Conservation (phyloP, 2,888 invertebrate genomes). For the Caenorhabditis sp. region DNA sequence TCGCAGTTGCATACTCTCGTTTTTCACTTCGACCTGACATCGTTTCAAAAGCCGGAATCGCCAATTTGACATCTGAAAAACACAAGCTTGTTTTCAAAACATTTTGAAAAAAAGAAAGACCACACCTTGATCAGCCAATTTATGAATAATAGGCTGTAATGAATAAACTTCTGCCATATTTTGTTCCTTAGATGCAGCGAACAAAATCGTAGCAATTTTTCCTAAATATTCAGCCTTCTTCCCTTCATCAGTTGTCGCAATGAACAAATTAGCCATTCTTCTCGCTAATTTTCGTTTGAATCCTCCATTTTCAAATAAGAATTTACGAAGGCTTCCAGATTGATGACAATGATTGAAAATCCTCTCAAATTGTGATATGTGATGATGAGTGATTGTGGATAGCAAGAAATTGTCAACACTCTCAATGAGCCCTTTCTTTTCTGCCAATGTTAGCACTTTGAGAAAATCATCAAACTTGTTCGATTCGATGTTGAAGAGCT, state of each 20-base stretch:
- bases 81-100: background rate
- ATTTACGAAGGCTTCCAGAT: slow-evolving; percentile 13
- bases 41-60: slow-evolving; percentile 27
- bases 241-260: background rate
- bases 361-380: slow-evolving; percentile 3
- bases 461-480: slow-evolving; percentile 11
- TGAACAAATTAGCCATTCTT: slow-evolving; percentile 17
- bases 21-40: slow-evolving; percentile 19
- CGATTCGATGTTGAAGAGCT: slow-evolving; percentile 2
- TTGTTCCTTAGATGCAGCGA: slow-evolving; percentile 21
- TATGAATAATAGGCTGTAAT: slow-evolving; percentile 21
- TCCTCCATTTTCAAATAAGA: slow-evolving; percentile 13
- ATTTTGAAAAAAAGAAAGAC: background rate
- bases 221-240: slow-evolving; percentile 18
- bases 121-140: slow-evolving; percentile 23
- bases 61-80: slow-evolving; percentile 28
- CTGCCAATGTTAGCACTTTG: slow-evolving; percentile 22
- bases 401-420: slow-evolving; percentile 28
- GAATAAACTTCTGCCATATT: background rate
- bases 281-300: slow-evolving; percentile 25
- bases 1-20: slow-evolving; percentile 25
- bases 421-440: slow-evolving; percentile 20
- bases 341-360: slow-evolving; percentile 30
- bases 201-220: slow-evolving; percentile 27
- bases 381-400: background rate